phyloP scores from a whole-genome alignment of 2,797 vertebrate species.

The Austrolebias charrua region DNA sequence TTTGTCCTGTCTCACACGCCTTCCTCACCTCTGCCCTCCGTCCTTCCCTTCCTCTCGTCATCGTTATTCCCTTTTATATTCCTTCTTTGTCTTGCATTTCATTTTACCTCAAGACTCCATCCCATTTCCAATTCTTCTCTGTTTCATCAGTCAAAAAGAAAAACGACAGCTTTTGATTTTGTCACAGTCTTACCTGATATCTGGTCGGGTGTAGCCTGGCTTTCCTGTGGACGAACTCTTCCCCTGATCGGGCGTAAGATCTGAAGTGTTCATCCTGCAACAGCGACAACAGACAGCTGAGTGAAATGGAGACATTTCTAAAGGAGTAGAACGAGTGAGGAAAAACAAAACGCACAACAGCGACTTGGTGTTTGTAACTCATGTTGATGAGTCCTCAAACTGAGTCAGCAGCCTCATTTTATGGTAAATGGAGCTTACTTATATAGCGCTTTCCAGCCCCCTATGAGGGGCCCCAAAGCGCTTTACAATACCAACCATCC shows the following conservation, averaged over 20 bases:
- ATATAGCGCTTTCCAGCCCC: too few species aligned
- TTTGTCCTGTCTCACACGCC: background rate
- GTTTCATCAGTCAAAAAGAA: constrained; percentile 2
- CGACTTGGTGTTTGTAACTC: constrained; percentile 11
- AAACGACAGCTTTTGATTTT: constrained; percentile 1
- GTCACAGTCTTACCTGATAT: constrained; percentile 84
- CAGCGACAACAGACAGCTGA: constrained; percentile 17
- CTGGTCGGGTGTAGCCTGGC: constrained; percentile 90
- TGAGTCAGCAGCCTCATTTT: constrained; percentile 5
- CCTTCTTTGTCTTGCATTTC: constrained; percentile 20
- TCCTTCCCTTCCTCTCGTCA: constrained; percentile 14
- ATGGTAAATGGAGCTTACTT: too few species aligned
- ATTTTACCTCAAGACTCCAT: background rate
- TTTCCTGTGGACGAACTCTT: constrained; percentile 85
- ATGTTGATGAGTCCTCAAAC: constrained; percentile 3
- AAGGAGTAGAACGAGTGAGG: constrained; percentile 3
- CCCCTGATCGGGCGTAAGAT: constrained; percentile 80
- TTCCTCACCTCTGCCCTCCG: constrained; percentile 14
- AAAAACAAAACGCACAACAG: constrained; percentile 20
- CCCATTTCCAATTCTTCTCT: background rate
- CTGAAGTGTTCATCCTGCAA: constrained; percentile 86
- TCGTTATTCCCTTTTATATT: constrained; percentile 4
- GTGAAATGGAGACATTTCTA: constrained; percentile 15
- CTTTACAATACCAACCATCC: too few species aligned
- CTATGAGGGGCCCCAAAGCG: too few species aligned